Conservation (phyloP, 2,888 invertebrate genomes). For the Rhopalosiphum nymphaeae region DNA sequence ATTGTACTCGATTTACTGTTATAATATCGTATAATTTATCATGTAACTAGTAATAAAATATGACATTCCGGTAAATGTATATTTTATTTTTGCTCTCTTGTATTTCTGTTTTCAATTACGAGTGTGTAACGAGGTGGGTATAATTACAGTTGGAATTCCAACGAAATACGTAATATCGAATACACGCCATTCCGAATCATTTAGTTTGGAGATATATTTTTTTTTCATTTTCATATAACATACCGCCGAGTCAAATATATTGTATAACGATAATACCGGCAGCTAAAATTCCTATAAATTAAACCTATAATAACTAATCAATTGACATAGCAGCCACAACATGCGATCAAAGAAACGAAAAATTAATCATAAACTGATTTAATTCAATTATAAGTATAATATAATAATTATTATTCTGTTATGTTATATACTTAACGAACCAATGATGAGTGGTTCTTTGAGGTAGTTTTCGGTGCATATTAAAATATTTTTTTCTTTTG, state of each 20-base stretch:
- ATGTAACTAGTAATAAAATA: not conserved
- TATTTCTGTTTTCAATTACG: slow-evolving; percentile 26
- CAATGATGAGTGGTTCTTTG: not conserved
- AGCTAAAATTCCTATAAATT: not conserved
- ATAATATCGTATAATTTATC: not conserved
- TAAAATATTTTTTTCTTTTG: not conserved
- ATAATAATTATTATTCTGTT: not conserved
- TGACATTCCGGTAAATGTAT: not conserved
- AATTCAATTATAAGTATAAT: not conserved
- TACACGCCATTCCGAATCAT: not conserved
- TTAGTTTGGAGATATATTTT: not conserved
- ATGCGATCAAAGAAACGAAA: not conserved
- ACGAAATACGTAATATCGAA: not conserved
- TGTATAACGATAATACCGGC: not conserved
- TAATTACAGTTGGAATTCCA: not conserved
- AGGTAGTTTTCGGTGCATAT: not conserved
- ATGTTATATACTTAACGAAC: not conserved
- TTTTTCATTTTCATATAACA: not conserved
- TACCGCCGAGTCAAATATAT: not conserved
- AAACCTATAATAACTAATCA: not conserved
- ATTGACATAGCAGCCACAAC: not conserved
- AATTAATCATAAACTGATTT: not conserved
- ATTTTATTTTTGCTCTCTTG: not conserved
- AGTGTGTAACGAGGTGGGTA: not conserved
- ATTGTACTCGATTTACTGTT: not conserved